Conservation (phyloP, 2,888 invertebrate genomes). For the Gortyna flavago region DNA sequence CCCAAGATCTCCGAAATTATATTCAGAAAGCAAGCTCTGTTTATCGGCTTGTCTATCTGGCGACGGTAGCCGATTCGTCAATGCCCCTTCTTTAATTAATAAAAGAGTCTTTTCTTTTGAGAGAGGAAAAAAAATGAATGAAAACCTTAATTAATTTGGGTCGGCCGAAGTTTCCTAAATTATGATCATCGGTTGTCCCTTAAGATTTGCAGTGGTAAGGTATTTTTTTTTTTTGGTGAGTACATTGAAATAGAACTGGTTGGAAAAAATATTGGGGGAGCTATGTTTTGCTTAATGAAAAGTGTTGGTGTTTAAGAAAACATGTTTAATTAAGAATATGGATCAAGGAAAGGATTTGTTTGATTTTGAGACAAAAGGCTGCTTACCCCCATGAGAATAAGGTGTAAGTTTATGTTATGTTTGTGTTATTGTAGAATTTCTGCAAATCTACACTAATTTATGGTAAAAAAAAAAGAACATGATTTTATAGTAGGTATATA, state of each 20-base stretch:
- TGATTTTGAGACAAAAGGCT: background rate
- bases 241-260: constrained; percentile 32
- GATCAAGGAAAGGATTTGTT: background rate
- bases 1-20: constrained; percentile 65
- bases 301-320: constrained; percentile 29
- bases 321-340: constrained; percentile 21
- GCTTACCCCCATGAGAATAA: too few species aligned
- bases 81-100: constrained; percentile 88
- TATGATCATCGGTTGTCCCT: constrained; percentile 79
- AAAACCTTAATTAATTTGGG: constrained; percentile 87
- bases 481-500: too few species aligned
- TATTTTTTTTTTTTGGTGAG: constrained; percentile 57
- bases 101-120: constrained; percentile 78
- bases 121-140: constrained; percentile 81
- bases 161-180: constrained; percentile 80
- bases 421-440: background rate
- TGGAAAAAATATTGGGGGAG: constrained; percentile 23
- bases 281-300: constrained; percentile 37
- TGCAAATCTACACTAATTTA: background rate
- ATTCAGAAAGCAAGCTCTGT: constrained; percentile 66
- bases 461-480: too few species aligned
- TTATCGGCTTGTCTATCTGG: constrained; percentile 87
- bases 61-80: constrained; percentile 89
- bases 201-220: constrained; percentile 77
- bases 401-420: too few species aligned